phyloP scores from a whole-genome alignment of 2,888 invertebrate species.

The Bombylius major region DNA sequence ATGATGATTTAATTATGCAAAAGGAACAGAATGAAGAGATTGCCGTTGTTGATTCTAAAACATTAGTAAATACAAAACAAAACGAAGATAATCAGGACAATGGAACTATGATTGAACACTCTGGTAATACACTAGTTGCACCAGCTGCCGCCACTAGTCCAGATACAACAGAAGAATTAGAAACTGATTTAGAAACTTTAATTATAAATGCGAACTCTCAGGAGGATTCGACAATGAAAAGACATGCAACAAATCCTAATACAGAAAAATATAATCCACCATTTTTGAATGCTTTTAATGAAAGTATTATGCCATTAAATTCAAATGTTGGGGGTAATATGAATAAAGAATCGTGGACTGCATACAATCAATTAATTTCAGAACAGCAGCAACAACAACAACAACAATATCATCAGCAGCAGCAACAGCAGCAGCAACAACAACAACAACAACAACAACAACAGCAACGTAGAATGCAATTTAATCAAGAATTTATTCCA shows the following conservation, averaged over 20 bases:
- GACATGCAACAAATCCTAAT: constrained; percentile 75
- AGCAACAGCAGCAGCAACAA: too few species aligned
- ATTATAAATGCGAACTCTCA: constrained; percentile 68
- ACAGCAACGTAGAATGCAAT: not conserved
- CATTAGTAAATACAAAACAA: constrained; percentile 44
- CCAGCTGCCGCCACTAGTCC: constrained; percentile 21
- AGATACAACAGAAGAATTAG: constrained; percentile 44
- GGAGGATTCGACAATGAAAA: constrained; percentile 80
- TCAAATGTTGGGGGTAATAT: too few species aligned
- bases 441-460: not conserved
- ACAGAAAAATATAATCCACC: constrained; percentile 72
- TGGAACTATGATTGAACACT: constrained; percentile 37
- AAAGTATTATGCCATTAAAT: not conserved
- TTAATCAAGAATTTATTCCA: constrained; percentile 37
- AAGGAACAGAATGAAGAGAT: constrained; percentile 28
- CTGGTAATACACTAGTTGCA: constrained; percentile 47
- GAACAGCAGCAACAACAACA: not conserved
- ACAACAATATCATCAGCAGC: not conserved
- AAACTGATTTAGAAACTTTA: constrained; percentile 79
- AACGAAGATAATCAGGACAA: constrained; percentile 35
- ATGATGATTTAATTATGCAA: constrained; percentile 15
- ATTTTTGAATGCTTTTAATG: constrained; percentile 59
- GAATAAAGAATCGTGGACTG: too few species aligned
- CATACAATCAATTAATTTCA: not conserved
- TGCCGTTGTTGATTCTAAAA: constrained; percentile 40